Conservation (phyloP, 2,113 vertebrate species). For the Tenebrosternarchus preto region DNA sequence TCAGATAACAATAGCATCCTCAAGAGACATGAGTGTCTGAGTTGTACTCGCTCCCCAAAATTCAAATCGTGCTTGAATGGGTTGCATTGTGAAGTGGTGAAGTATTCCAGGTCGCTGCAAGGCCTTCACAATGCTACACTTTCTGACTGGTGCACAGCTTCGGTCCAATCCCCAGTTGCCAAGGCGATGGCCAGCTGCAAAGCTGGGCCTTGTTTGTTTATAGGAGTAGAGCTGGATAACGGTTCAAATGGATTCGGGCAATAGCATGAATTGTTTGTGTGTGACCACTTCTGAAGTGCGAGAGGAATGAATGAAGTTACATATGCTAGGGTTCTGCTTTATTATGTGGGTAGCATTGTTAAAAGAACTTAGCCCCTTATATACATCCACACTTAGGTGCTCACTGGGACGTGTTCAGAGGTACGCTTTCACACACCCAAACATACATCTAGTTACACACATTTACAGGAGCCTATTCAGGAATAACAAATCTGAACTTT, state of each 20-base stretch:
- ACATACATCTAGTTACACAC: constrained; percentile 16
- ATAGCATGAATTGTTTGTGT: constrained; percentile 65
- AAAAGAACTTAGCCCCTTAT: constrained; percentile 20
- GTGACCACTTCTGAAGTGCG: constrained; percentile 56
- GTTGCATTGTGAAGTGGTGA: constrained; percentile 57
- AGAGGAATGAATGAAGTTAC: constrained; percentile 55
- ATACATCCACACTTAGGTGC: constrained; percentile 41
- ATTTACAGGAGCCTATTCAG: constrained; percentile 10
- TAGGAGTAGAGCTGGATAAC: constrained; percentile 72
- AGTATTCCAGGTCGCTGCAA: constrained; percentile 59
- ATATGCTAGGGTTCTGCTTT: constrained; percentile 54
- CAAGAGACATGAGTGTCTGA: constrained; percentile 49
- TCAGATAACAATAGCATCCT: constrained; percentile 59
- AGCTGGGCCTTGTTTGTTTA: constrained; percentile 75
- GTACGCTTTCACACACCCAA: constrained; percentile 14
- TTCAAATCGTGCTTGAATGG: constrained; percentile 55
- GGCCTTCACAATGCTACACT: constrained; percentile 69
- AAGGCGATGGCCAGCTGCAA: constrained; percentile 79
- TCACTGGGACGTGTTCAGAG: constrained; percentile 26
- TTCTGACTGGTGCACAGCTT: constrained; percentile 71
- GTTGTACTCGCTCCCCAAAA: constrained; percentile 55
- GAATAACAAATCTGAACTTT: not conserved
- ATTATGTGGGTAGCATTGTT: constrained; percentile 28
- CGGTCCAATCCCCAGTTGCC: constrained; percentile 73
- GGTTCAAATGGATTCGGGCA: constrained; percentile 72